phyloP scores from a whole-genome alignment of 2,113 vertebrate species.

The Pontoporia blainvillei region DNA sequence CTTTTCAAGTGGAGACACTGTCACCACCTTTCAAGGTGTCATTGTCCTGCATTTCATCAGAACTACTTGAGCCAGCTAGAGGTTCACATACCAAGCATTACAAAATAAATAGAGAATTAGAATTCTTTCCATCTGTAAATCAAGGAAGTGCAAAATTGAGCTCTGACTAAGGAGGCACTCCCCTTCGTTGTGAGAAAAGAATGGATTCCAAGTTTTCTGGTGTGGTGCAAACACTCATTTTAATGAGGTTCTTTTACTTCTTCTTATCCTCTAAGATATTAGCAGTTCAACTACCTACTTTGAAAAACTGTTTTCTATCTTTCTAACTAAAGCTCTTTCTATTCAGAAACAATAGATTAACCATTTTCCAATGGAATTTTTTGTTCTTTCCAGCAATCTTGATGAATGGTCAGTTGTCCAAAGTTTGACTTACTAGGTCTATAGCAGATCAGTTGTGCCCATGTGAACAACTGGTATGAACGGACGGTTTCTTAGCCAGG shows the following conservation, averaged over 20 bases:
- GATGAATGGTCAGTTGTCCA: not conserved
- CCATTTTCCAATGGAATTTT: not conserved
- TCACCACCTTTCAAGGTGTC: slow-evolving; percentile 66
- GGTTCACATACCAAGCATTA: slow-evolving; percentile 36
- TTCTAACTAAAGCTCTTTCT: not conserved
- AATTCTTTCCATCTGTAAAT: slow-evolving; percentile 42
- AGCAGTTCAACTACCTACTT: not conserved
- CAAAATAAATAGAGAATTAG: slow-evolving; percentile 55
- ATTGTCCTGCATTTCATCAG: slow-evolving; percentile 66
- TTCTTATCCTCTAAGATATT: not conserved
- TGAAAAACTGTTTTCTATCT: not conserved
- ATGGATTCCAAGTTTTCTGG: not conserved
- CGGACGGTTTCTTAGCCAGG: not conserved
- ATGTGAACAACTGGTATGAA: not conserved
- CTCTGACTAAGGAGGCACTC: not conserved
- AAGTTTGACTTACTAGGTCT: not conserved
- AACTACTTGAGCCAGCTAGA: slow-evolving; percentile 47
- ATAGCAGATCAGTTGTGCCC: not conserved
- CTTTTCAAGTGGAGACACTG: slow-evolving; percentile 65
- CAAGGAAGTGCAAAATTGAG: slow-evolving; percentile 47
- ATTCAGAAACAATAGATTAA: not conserved
- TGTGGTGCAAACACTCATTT: not conserved
- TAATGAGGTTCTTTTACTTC: not conserved
- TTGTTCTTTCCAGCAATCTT: not conserved
- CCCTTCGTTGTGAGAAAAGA: not conserved